Evolutionary conservation across 2,113 vertebrate genomes (phyloP).

Genomic region (Cyanoderma ruficeps): DNA sequence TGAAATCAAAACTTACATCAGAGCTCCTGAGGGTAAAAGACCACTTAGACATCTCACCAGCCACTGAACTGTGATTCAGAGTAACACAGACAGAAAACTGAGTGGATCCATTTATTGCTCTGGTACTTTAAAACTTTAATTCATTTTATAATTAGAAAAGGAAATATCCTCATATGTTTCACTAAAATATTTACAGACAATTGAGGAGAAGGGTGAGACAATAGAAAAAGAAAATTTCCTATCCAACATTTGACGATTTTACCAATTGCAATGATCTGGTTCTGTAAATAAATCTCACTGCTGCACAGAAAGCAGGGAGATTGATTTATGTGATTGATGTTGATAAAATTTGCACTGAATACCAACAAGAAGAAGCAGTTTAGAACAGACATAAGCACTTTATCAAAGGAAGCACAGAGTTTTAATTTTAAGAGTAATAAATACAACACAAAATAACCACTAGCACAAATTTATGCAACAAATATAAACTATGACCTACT

Average conservation of each 20-base stretch:
- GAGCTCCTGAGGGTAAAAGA: neutral
- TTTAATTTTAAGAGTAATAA: neutral
- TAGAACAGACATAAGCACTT: neutral
- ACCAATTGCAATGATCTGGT: neutral
- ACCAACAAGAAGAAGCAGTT: neutral
- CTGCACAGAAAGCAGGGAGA: neutral
- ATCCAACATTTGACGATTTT: neutral
- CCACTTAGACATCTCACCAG: neutral
- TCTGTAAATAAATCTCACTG: neutral
- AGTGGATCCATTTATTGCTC: neutral
- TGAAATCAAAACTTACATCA: neutral
- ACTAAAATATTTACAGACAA: neutral
- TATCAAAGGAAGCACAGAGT: neutral
- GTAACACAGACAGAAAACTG: neutral
- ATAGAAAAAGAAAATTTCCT: neutral
- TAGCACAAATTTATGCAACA: neutral
- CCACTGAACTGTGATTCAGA: neutral
- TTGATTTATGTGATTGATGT: neutral
- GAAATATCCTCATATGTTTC: neutral
- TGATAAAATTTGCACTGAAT: neutral
- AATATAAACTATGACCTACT: constrained; percentile 77
- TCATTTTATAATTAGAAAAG: neutral
- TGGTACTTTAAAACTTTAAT: neutral
- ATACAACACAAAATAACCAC: neutral
- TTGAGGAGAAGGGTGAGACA: neutral